Conservation (phyloP, 2,113 vertebrate genomes). For the Ameiurus melas region DNA sequence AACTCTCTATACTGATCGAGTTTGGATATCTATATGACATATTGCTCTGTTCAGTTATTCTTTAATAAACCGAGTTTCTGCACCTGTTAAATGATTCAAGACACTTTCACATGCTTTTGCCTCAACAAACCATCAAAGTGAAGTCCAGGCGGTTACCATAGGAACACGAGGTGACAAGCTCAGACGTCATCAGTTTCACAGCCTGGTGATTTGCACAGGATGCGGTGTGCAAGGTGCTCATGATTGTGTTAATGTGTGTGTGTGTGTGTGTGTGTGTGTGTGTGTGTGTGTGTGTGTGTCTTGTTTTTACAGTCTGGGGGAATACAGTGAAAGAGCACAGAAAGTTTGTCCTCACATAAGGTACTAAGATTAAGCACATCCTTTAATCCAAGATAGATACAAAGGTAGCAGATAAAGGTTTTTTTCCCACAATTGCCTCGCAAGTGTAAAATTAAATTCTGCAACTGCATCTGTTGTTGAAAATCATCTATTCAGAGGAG, state of each 20-base stretch:
- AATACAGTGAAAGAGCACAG: neutral
- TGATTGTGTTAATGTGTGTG: neutral
- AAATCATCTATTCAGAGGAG: neutral
- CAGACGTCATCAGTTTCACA: neutral
- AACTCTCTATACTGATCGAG: neutral
- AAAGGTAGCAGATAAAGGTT: neutral
- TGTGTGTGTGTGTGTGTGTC: too few relatives aligned
- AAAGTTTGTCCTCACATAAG: neutral
- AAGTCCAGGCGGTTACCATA: slow-evolving; percentile 27
- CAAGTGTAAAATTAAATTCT: neutral
- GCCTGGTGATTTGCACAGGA: slow-evolving; percentile 7
- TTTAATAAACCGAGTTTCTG: neutral
- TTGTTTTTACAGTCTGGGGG: neutral
- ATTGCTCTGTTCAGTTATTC: neutral
- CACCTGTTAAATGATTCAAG: neutral
- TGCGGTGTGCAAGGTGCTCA: neutral
- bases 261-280: too few relatives aligned
- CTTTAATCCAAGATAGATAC: too few relatives aligned
- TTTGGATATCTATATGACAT: neutral
- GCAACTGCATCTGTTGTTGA: neutral
- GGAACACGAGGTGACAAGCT: slow-evolving; percentile 6
- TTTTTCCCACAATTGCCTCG: neutral
- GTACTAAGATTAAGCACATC: neutral
- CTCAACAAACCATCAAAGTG: slow-evolving; percentile 32
- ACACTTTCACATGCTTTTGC: slow-evolving; percentile 15